phyloP scores from a whole-genome alignment of 2,797 vertebrate genomes.

The Taenioides sp. region DNA sequence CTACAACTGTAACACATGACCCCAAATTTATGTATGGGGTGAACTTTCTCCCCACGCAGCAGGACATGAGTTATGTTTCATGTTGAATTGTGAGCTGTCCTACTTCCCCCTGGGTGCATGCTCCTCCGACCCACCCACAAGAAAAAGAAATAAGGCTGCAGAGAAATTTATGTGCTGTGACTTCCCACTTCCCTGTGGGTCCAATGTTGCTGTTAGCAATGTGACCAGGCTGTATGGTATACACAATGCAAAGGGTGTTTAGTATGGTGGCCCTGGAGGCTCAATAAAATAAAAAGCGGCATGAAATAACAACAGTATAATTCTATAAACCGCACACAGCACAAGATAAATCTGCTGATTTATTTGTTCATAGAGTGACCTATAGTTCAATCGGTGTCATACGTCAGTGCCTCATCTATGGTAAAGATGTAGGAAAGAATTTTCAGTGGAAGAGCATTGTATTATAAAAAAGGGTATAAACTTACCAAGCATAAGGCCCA shows the following conservation, averaged over 20 bases:
- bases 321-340: not conserved
- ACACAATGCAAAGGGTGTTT: slow-evolving; percentile 10
- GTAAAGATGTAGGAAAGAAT: too few relatives aligned
- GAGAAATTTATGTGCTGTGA: slow-evolving; percentile 50
- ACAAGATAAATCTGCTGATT: not conserved
- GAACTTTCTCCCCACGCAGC: slow-evolving; percentile 56
- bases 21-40: slow-evolving; percentile 60
- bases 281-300: slow-evolving; percentile 7
- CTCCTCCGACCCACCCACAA: slow-evolving; percentile 40
- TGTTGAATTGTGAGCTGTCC: slow-evolving; percentile 54
- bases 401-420: not conserved
- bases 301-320: not conserved
- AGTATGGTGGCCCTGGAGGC: not conserved
- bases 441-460: too few relatives aligned
- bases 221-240: slow-evolving; percentile 39
- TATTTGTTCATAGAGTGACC: not conserved
- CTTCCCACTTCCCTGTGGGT: slow-evolving; percentile 43
- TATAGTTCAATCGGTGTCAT: not conserved
- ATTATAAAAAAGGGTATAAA: too few relatives aligned
- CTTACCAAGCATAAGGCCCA: too few relatives aligned
- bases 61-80: slow-evolving; percentile 60
- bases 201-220: slow-evolving; percentile 50
- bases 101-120: slow-evolving; percentile 38
- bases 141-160: slow-evolving; percentile 25
- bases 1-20: slow-evolving; percentile 59